phyloP scores from a whole-genome alignment of 2,888 invertebrate species.

The Bombylius discolor region DNA sequence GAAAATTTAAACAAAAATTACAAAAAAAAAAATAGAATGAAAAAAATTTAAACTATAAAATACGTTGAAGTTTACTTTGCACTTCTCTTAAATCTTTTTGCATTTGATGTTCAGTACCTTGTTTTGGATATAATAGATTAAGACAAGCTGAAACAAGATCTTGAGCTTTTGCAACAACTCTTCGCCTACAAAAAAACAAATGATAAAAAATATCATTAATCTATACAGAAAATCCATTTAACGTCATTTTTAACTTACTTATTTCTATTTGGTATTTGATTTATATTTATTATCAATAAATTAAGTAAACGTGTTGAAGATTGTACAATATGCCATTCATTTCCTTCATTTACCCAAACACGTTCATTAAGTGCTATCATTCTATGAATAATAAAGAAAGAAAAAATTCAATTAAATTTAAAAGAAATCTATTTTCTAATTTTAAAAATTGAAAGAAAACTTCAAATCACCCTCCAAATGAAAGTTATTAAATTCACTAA shows the following conservation, averaged over 20 bases:
- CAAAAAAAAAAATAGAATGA: too few relatives aligned
- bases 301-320: constrained; percentile 61
- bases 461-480: too few relatives aligned
- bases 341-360: constrained; percentile 72
- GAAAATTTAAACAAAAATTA: too few relatives aligned
- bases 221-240: not conserved
- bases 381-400: constrained; percentile 32
- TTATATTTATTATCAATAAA: constrained; percentile 50
- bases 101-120: constrained; percentile 51
- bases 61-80: constrained; percentile 29
- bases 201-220: not conserved
- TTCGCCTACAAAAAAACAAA: constrained; percentile 41
- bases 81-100: constrained; percentile 36
- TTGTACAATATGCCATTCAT: constrained; percentile 73
- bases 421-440: too few relatives aligned
- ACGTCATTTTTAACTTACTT: constrained; percentile 21
- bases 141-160: constrained; percentile 64
- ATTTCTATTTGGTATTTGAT: constrained; percentile 40
- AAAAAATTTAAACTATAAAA: not conserved
- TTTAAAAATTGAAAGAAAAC: too few relatives aligned
- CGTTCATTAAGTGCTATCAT: constrained; percentile 70
- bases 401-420: not conserved
- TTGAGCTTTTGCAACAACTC: constrained; percentile 54
- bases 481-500: not conserved
- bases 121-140: constrained; percentile 61